phyloP scores from a whole-genome alignment of 2,888 invertebrate genomes.

The Tridacna crocea region DNA sequence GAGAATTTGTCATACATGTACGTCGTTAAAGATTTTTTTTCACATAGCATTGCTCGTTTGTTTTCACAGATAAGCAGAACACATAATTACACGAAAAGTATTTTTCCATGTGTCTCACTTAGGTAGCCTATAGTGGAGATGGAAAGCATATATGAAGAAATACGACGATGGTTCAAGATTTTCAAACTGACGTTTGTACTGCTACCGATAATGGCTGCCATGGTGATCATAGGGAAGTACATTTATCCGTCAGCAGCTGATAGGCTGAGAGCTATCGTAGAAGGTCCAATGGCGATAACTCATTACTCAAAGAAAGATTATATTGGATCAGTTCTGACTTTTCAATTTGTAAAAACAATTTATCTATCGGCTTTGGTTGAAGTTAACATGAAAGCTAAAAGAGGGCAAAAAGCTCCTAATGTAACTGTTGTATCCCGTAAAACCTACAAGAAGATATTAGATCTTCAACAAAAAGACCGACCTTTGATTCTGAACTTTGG shows the following conservation, averaged over 20 bases:
- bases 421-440: conserved; percentile 13
- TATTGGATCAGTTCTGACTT: neutral
- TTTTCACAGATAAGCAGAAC: too few relatives aligned
- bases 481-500: conserved; percentile 22
- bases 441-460: conserved; percentile 4
- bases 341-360: neutral
- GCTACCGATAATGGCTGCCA: neutral
- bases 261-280: neutral
- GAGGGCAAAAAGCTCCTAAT: conserved; percentile 6
- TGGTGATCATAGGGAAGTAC: neutral
- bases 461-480: conserved; percentile 12
- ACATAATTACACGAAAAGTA: too few relatives aligned
- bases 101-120: too few relatives aligned
- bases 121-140: neutral
- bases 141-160: neutral
- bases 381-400: neutral
- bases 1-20: too few relatives aligned
- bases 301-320: neutral
- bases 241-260: conserved; percentile 1
- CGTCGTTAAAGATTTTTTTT: too few relatives aligned
- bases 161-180: neutral
- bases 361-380: neutral
- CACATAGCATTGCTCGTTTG: too few relatives aligned
- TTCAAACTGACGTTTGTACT: neutral
- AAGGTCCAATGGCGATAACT: neutral